Base-by-base conservation (phyloP, 1,140 invertebrate species). In the Coptotermes formosanus region DNA sequence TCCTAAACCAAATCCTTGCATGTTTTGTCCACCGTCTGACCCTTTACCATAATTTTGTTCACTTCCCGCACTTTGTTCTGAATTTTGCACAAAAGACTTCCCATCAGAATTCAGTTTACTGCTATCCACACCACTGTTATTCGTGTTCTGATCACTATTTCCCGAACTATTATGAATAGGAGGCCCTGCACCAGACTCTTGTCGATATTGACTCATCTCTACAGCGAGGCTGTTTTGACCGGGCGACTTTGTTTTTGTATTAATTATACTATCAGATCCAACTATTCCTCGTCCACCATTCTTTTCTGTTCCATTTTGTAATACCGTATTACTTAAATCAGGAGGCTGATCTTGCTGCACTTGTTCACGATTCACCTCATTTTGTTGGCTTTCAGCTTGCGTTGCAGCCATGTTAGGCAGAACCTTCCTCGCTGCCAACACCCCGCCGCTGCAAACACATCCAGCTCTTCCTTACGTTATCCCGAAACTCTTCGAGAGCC, bases 371-470 rank as follows among this genome's bases (percentile, higher is more conserved):
- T 92, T 92, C 90, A 92, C 91, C 91, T 92, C 92, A 91, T 92
- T 92, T 91, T 92, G 92, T 91, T 92, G 92, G 90, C 91, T 92
- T 91, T 93, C 92, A 90, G 92, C 92, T 92, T 92, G 92, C 91
- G 92, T 92, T 90, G 92, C 92, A 92, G 92, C 92, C 92, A 93
- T 93, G 92, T 93, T 93, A 92, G 92, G 92, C 92, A 89, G 89
- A 90, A 90, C 88, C 88, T 87, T 85, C 82, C 83, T 87, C 84
- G 85, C 88, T 89, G 89, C 89, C 89, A 89, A 89, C 89, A 89
- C 89, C 88, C 89, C 89, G 89, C 89, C 89, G 88, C 88, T 87
- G 87, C 88, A 89, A 89, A 89, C 87, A 89, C 89, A 89, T 89
- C 88, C 87, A 89, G 87, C 87, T 86, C 88, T 88, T 88, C 84